Percentiles rank a stretch among this genome's conserved stretches.
phyloP scores from a whole-genome alignment of 2,113 vertebrate genomes.

The Microtus pennsylvanicus region DNA sequence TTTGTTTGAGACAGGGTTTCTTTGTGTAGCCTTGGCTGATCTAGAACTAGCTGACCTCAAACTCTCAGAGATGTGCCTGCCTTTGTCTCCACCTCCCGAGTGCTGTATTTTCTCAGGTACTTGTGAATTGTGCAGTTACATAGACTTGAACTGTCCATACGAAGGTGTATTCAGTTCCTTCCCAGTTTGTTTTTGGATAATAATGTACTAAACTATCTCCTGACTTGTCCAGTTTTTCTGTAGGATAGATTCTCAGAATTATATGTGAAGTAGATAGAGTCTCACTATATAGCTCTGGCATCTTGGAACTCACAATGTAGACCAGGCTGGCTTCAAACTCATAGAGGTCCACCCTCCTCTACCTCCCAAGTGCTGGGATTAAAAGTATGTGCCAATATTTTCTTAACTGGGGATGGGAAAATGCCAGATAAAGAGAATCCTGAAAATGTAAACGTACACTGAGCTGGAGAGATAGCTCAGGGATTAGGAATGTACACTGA shows the following conservation, averaged over 20 bases:
- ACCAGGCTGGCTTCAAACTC: background rate
- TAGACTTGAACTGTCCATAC: background rate
- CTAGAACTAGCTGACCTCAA: too few species aligned
- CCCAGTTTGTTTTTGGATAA: background rate
- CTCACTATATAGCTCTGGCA: background rate
- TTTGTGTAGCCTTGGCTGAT: too few species aligned
- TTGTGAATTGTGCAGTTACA: background rate
- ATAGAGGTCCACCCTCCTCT: background rate
- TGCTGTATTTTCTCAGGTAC: too few species aligned
- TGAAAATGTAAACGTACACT: slow-evolving; percentile 31
- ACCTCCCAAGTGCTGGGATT: background rate
- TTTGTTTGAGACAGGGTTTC: too few species aligned
- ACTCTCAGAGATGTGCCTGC: too few species aligned
- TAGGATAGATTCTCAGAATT: too few species aligned
- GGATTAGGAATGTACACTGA: background rate
- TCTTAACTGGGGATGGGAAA: background rate
- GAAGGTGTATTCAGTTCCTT: background rate
- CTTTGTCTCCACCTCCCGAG: too few species aligned
- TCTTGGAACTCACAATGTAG: background rate
- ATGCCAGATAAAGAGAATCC: background rate
- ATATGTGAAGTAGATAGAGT: too few species aligned
- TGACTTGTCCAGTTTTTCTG: background rate
- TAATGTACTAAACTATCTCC: background rate
- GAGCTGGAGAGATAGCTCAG: background rate
- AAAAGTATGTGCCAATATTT: background rate